Percentiles rank a stretch among this genome's conserved stretches.
These are phyloP conservation scores for Epizoanthus rinbou DNA, from an alignment of 92 coral and sea anemone species.

Conservation along the genomic window DNA sequence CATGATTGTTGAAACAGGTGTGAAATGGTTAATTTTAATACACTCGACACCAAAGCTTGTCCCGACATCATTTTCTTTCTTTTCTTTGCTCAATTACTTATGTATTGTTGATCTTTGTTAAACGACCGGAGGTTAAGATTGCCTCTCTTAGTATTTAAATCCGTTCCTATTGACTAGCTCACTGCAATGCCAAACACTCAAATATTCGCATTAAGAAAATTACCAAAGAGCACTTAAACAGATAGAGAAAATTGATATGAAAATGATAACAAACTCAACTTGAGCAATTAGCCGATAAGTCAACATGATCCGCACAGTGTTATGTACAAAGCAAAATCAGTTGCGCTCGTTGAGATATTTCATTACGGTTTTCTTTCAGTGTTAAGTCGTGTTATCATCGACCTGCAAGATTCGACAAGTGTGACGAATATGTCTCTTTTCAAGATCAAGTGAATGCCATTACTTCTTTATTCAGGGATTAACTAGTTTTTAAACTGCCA, in stretches of 20 bases:
- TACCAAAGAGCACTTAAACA: not conserved
- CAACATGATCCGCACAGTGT: not conserved
- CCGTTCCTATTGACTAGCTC: not conserved
- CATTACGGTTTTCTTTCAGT: no score
- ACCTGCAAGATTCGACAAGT: constrained; percentile 5
- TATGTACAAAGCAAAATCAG: no score
- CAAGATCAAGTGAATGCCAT: constrained; percentile 1
- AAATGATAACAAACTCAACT: not conserved
- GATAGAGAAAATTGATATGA: not conserved
- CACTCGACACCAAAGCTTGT: constrained; percentile 6
- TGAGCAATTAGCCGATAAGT: not conserved
- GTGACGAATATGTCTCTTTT: constrained; percentile 10
- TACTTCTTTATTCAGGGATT: constrained; percentile 31
- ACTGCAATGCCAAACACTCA: constrained; percentile 24
- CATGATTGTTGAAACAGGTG: constrained; percentile 30
- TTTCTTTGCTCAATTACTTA: constrained; percentile 40
- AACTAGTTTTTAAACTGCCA: constrained; percentile 16
- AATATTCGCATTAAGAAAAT: constrained; percentile 12
- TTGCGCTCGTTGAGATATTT: no score
- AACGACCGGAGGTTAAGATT: not conserved
- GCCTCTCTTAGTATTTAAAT: not conserved
- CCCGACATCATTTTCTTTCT: constrained; percentile 4
- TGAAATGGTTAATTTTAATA: constrained; percentile 11
- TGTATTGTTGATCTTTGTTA: constrained; percentile 9
- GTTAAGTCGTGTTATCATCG: not conserved